phyloP scores from a whole-genome alignment of 2,113 vertebrate species.

The Phalacrocorax brasilianus region DNA sequence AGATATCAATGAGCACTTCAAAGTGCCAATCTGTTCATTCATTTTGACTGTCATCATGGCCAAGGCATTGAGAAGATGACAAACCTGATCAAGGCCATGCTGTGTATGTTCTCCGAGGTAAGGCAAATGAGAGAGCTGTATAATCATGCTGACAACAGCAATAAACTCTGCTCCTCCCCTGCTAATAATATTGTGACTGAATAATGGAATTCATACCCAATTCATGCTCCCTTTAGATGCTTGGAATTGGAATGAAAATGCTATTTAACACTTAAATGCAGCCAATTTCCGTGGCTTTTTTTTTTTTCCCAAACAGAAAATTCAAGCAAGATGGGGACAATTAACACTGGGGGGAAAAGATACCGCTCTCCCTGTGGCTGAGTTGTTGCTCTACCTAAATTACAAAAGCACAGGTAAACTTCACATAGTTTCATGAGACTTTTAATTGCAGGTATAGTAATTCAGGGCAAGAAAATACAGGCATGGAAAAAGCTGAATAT shows the following conservation, averaged over 20 bases:
- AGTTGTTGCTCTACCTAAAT: neutral
- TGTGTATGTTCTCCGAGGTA: slow-evolving; percentile 17
- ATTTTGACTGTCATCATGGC: slow-evolving; percentile 9
- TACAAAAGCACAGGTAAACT: neutral
- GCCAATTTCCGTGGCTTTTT: neutral
- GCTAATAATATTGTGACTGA: neutral
- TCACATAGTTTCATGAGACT: neutral
- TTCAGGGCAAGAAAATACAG: neutral
- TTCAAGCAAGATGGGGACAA: neutral
- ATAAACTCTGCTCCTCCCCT: slow-evolving; percentile 13
- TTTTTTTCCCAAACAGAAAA: neutral
- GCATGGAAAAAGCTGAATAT: neutral
- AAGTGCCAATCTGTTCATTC: slow-evolving; percentile 5
- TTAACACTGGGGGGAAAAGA: fast-evolving
- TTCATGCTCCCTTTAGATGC: neutral
- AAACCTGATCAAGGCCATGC: slow-evolving; percentile 35
- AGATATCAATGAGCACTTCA: slow-evolving; percentile 22
- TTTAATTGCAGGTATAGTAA: neutral
- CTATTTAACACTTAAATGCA: neutral
- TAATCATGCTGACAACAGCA: slow-evolving; percentile 14
- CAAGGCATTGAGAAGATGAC: slow-evolving; percentile 31
- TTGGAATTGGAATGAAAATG: neutral
- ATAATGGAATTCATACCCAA: neutral
- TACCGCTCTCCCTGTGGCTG: neutral
- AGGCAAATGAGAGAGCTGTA: neutral